Conservation (phyloP, 2,113 vertebrate genomes). For the Chascanopsetta lugubris region DNA sequence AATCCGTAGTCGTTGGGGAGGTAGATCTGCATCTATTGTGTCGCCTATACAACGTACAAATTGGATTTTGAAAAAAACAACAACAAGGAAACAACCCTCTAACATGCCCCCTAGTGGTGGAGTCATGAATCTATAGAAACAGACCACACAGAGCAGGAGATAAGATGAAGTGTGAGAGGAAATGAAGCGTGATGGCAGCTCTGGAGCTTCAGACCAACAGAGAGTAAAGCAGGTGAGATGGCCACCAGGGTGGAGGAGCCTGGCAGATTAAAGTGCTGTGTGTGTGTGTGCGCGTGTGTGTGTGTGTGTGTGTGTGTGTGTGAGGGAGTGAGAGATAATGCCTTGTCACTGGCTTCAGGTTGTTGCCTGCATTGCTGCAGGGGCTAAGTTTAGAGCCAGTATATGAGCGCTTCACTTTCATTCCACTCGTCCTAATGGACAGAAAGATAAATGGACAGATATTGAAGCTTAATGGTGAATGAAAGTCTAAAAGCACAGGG, state of each 20-base stretch:
- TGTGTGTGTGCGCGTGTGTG: neutral
- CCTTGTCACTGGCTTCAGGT: too few relatives aligned
- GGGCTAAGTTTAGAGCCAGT: slow-evolving; percentile 69
- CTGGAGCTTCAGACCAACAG: neutral
- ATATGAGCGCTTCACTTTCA: slow-evolving; percentile 8
- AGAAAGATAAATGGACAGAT: slow-evolving; percentile 14
- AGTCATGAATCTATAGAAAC: neutral
- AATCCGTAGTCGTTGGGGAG: too few relatives aligned
- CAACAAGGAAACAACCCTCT: too few relatives aligned
- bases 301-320: slow-evolving; percentile 8
- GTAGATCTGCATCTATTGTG: too few relatives aligned
- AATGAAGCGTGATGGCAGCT: neutral
- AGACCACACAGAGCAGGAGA: neutral
- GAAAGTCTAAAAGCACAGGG: neutral
- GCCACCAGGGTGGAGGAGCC: neutral
- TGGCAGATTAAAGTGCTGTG: neutral
- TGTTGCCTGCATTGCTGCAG: slow-evolving; percentile 71
- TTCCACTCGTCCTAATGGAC: slow-evolving; percentile 21
- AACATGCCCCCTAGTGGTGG: too few relatives aligned
- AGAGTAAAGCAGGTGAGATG: neutral
- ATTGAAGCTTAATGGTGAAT: neutral
- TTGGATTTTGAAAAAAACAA: too few relatives aligned
- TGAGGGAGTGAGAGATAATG: neutral
- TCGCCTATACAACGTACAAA: too few relatives aligned
- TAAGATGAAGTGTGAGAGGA: neutral